Percentiles rank a stretch among this genome's conserved stretches.
Conservation (phyloP, 2,113 vertebrate genomes). For the Isichthys henryi region DNA sequence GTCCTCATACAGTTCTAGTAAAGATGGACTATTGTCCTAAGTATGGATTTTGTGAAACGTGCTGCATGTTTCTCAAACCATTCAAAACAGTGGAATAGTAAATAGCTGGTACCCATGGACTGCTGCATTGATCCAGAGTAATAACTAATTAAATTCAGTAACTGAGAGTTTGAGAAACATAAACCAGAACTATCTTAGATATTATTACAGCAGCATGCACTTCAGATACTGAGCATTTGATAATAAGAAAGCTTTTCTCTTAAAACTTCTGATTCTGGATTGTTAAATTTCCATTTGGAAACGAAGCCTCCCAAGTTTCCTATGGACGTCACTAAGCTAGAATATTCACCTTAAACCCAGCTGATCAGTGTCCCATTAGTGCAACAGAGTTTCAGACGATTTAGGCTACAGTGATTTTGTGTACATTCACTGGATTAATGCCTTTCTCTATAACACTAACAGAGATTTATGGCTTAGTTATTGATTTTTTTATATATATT, state of each 20-base stretch:
- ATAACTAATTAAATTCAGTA: neutral
- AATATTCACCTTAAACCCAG: neutral
- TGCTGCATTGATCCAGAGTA: neutral
- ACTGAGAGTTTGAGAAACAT: neutral
- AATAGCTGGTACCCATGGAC: neutral
- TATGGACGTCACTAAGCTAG: neutral
- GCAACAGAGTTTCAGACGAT: neutral
- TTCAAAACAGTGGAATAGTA: neutral
- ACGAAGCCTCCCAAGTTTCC: neutral
- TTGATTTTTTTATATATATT: neutral
- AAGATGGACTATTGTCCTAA: neutral
- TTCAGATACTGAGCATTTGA: neutral
- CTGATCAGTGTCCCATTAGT: neutral
- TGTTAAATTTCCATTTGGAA: neutral
- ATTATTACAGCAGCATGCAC: neutral
- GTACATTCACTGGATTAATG: neutral
- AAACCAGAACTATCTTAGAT: neutral
- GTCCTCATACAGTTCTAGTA: neutral
- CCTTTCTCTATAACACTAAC: neutral
- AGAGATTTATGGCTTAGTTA: neutral
- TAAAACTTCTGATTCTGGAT: neutral
- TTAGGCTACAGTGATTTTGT: neutral
- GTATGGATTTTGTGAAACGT: neutral
- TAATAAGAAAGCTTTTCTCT: neutral
- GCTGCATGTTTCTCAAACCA: neutral